Percentiles rank a stretch among this genome's conserved stretches.
Conservation (phyloP, 2,888 invertebrate species). For the Erynnis tages region DNA sequence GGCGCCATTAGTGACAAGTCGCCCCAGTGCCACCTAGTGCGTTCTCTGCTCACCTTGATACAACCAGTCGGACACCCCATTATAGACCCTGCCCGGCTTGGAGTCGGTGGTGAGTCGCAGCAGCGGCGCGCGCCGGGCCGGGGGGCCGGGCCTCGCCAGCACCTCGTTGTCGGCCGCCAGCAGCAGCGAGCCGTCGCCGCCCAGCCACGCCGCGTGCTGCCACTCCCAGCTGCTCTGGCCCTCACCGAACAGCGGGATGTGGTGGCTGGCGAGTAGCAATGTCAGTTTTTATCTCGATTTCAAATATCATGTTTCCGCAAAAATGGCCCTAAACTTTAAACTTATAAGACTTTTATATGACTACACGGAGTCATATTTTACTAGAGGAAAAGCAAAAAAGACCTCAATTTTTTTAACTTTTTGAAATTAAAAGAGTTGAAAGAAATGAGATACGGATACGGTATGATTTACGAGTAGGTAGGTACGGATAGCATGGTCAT, state of each 20-base stretch:
- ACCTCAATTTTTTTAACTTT: no score
- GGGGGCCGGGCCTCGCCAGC: slow-evolving; percentile 88
- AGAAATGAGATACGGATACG: no score
- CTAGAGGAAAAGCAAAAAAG: no score
- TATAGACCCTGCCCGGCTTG: slow-evolving; percentile 90
- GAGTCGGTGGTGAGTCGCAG: slow-evolving; percentile 89
- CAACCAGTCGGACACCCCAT: slow-evolving; percentile 97
- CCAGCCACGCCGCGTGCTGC: slow-evolving; percentile 93
- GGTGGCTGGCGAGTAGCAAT: slow-evolving; percentile 83
- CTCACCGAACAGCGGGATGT: slow-evolving; percentile 91
- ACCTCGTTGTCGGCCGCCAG: slow-evolving; percentile 95
- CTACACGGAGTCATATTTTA: no score
- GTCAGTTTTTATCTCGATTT: no score
- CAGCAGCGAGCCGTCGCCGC: slow-evolving; percentile 87
- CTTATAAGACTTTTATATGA: no score
- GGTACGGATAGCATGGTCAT: no score
- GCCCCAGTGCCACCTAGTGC: no score
- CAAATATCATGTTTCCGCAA: background rate
- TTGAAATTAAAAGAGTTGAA: no score
- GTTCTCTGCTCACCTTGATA: slow-evolving; percentile 93
- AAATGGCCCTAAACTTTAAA: no score
- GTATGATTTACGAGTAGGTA: no score
- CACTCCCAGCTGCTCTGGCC: slow-evolving; percentile 85
- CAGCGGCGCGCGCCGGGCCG: slow-evolving; percentile 83
- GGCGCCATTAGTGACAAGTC: no score